Conservation (phyloP, 2,888 invertebrate genomes). For the Zhengitettix transpicula region DNA sequence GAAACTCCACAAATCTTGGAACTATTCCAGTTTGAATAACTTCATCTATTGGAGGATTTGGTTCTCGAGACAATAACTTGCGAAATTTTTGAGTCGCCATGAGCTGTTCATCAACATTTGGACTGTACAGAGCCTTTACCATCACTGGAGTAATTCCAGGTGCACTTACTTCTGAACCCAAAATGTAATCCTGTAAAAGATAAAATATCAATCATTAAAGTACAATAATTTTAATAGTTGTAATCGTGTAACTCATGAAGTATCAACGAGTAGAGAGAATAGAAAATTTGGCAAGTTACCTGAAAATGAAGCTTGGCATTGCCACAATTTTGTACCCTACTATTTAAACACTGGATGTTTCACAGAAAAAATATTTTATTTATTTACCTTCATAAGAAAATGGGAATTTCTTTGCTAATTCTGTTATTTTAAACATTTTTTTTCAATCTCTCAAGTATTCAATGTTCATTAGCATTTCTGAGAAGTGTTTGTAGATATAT, state of each 20-base stretch:
- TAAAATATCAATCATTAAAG: neutral
- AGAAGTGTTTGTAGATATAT: no score
- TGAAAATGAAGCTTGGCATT: no score
- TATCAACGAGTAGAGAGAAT: no score
- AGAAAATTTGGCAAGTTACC: no score
- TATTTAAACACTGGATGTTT: no score
- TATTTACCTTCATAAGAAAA: neutral
- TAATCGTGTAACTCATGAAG: no score
- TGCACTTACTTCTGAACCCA: constrained; percentile 14
- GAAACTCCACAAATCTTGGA: constrained; percentile 83
- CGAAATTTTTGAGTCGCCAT: constrained; percentile 83
- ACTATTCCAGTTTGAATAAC: constrained; percentile 89
- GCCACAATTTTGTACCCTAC: no score
- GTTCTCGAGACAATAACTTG: constrained; percentile 83
- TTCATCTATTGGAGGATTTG: constrained; percentile 94
- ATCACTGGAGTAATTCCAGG: constrained; percentile 58
- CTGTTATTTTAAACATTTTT: no score
- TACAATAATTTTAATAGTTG: no score
- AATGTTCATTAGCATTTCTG: no score
- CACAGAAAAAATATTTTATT: no score
- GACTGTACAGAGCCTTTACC: constrained; percentile 68
- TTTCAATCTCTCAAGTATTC: no score
- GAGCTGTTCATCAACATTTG: constrained; percentile 61
- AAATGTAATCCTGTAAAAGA: constrained; percentile 14
- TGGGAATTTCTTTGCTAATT: neutral